These are phyloP conservation scores for Prunella himalayana DNA, from an alignment of 2,113 vertebrate genomes.

Conservation along the genomic window DNA sequence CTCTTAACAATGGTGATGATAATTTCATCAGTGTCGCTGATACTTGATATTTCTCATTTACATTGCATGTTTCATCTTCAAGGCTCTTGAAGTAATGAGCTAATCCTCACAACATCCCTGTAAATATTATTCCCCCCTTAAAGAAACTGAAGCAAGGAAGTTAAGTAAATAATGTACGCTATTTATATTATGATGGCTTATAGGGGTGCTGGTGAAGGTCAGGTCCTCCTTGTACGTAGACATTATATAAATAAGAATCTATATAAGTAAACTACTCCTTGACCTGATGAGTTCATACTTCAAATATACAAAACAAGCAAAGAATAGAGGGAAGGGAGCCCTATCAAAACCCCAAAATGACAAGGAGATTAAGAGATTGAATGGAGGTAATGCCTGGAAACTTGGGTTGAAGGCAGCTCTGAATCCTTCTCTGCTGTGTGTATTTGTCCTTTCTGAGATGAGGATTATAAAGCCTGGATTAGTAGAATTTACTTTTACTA, in stretches of 20 bases:
- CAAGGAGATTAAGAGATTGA: slow-evolving; percentile 22
- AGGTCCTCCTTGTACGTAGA: slow-evolving; percentile 47
- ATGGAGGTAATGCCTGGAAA: background rate
- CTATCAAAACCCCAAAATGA: background rate
- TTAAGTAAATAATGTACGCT: slow-evolving; percentile 56
- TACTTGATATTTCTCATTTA: slow-evolving; percentile 66
- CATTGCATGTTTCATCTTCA: slow-evolving; percentile 63
- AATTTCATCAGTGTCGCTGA: slow-evolving; percentile 57
- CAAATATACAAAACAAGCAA: slow-evolving; percentile 39
- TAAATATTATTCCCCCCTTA: slow-evolving; percentile 61
- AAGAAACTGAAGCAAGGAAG: slow-evolving; percentile 64
- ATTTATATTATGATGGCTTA: slow-evolving; percentile 61
- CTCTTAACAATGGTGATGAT: slow-evolving; percentile 62
- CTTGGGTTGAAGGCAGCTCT: background rate
- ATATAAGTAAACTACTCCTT: slow-evolving; percentile 52
- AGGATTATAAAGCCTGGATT: background rate
- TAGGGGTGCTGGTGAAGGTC: slow-evolving; percentile 58
- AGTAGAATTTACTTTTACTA: background rate
- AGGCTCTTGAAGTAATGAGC: slow-evolving; percentile 65
- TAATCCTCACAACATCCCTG: slow-evolving; percentile 66
- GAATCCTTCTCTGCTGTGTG: background rate
- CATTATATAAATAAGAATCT: slow-evolving; percentile 55
- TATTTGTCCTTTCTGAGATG: background rate
- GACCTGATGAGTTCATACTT: slow-evolving; percentile 55
- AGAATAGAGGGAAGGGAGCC: background rate